Evolutionary conservation across 1,140 invertebrate species (phyloP).

Genomic region (Drosophila punjabiensis): DNA sequence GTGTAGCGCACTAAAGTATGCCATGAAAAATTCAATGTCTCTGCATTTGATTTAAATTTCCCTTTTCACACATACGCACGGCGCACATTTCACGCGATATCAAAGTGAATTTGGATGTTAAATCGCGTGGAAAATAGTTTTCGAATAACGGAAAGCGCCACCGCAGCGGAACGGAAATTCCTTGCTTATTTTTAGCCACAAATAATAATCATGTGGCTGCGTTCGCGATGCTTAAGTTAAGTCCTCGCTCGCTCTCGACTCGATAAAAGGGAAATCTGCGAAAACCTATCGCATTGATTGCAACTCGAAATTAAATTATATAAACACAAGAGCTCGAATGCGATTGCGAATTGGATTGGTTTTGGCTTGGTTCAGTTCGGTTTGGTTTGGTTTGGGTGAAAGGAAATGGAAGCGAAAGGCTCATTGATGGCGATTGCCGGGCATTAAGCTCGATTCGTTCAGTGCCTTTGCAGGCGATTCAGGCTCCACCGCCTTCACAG

Average conservation of each 20-base stretch:
- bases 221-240: conserved; percentile 45
- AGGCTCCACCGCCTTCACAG: conserved; percentile 33
- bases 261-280: conserved; percentile 38
- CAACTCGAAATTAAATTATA: conserved; percentile 79
- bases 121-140: conserved; percentile 80
- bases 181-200: conserved; percentile 66
- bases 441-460: conserved; percentile 64
- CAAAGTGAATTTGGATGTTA: conserved; percentile 75
- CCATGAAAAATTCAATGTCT: conserved; percentile 76
- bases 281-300: conserved; percentile 77
- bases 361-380: background rate
- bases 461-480: conserved; percentile 32
- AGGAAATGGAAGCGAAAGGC: conserved; percentile 32
- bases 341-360: conserved; percentile 44
- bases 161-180: conserved; percentile 29
- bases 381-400: background rate
- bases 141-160: conserved; percentile 39
- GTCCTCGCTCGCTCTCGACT: conserved; percentile 22
- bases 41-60: conserved; percentile 80
- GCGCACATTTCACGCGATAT: conserved; percentile 52
- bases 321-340: conserved; percentile 66
- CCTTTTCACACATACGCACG: conserved; percentile 59
- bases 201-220: conserved; percentile 56
- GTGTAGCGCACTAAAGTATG: conserved; percentile 61
- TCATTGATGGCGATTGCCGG: conserved; percentile 68